Conservation (phyloP, 2,797 vertebrate genomes). For the Falco berigora region DNA sequence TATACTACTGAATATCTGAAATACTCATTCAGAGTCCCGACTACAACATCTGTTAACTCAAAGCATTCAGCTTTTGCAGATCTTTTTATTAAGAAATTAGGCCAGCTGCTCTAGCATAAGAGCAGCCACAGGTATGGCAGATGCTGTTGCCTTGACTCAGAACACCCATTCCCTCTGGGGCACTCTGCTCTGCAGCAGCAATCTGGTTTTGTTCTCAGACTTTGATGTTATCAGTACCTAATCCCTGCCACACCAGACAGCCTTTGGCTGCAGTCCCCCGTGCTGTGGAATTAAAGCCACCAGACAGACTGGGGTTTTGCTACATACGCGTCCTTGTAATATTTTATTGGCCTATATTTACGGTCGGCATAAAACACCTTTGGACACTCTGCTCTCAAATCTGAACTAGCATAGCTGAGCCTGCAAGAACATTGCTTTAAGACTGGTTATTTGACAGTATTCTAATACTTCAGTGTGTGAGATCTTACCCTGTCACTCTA, state of each 20-base stretch:
- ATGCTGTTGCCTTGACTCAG: background rate
- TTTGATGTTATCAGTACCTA: slow-evolving; percentile 35
- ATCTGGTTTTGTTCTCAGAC: slow-evolving; percentile 40
- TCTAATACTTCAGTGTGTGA: background rate
- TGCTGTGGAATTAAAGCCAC: slow-evolving; percentile 13
- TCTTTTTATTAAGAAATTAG: background rate
- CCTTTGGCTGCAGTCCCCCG: background rate
- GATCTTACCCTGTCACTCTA: background rate
- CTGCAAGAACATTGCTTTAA: background rate
- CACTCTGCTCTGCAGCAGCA: background rate
- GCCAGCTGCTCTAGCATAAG: background rate
- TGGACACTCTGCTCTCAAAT: background rate
- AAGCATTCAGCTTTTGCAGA: background rate
- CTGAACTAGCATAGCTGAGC: background rate
- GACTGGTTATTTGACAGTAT: background rate
- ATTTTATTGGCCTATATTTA: slow-evolving; percentile 35
- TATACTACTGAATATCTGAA: background rate
- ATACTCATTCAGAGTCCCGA: background rate
- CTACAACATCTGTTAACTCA: background rate
- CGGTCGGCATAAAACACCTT: background rate
- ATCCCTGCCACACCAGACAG: slow-evolving; percentile 43
- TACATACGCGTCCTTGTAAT: background rate
- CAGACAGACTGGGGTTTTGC: background rate
- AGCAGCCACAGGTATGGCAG: background rate
- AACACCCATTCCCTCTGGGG: background rate